phyloP scores from a whole-genome alignment of 2,797 vertebrate genomes.

The Microctenopoma stevenorrisi region DNA sequence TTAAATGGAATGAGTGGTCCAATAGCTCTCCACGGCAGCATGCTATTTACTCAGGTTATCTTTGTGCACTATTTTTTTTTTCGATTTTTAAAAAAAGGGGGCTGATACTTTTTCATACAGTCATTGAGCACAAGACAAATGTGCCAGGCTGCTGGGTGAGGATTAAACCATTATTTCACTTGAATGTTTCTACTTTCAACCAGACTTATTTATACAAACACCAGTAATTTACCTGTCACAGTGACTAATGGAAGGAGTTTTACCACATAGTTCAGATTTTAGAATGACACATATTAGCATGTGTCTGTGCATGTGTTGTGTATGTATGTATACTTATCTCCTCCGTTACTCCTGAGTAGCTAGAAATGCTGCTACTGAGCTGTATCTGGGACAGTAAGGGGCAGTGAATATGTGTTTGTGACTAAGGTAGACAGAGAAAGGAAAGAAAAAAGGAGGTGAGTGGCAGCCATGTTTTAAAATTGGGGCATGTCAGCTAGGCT shows the following conservation, averaged over 20 bases:
- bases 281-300: not conserved
- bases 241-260: constrained; percentile 22
- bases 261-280: constrained; percentile 15
- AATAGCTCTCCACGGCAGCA: too few relatives aligned
- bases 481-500: constrained; percentile 67
- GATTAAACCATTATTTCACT: constrained; percentile 17
- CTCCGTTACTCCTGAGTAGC: constrained; percentile 22
- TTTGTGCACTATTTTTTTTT: too few relatives aligned
- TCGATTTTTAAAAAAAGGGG: too few relatives aligned
- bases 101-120: not conserved
- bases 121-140: constrained; percentile 7
- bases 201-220: constrained; percentile 22
- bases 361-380: constrained; percentile 16
- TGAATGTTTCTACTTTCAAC: constrained; percentile 8
- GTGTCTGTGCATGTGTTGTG: not conserved
- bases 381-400: constrained; percentile 33
- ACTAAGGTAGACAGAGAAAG: constrained; percentile 37
- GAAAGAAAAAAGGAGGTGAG: constrained; percentile 38
- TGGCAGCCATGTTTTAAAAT: constrained; percentile 73
- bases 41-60: too few relatives aligned
- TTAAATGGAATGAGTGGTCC: too few relatives aligned
- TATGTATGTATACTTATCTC: not conserved
- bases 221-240: constrained; percentile 21
- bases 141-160: not conserved
- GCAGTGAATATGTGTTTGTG: constrained; percentile 19